Conservation (phyloP, 1,140 invertebrate species). For the roundworm (Caenorhabditis elegans) region DNA sequence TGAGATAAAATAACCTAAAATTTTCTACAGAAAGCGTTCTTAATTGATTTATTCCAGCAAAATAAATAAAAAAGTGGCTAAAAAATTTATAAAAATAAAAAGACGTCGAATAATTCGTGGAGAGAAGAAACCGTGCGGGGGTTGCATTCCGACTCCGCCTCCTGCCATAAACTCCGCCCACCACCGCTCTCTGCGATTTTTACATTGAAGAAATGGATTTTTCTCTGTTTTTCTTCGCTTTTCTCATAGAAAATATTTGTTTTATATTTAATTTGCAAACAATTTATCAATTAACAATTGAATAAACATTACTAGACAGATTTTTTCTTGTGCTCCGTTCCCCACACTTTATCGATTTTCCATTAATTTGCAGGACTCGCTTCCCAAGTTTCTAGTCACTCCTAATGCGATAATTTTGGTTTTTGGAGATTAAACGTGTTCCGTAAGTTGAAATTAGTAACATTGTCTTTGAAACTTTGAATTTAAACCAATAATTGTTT, state of each 20-base stretch:
- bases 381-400: neutral
- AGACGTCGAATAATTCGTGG: neutral
- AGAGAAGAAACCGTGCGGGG: neutral
- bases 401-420: neutral
- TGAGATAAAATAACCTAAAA: neutral
- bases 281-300: neutral
- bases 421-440: neutral
- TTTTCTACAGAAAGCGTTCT: neutral
- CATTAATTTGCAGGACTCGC: neutral
- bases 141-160: neutral
- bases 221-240: too few species aligned
- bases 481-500: neutral
- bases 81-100: too few species aligned
- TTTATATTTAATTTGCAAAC: neutral
- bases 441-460: neutral
- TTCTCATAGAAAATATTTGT: too few species aligned
- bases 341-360: neutral
- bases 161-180: neutral
- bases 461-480: neutral
- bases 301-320: too few species aligned
- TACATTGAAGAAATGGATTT: neutral
- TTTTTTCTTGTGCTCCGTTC: too few species aligned
- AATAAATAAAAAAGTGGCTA: too few species aligned
- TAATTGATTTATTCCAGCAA: too few species aligned
- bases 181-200: neutral